A percentile compares a stretch with the other conserved stretches of the same genome.
These are phyloP conservation scores for Embidobia sp. DNA, from an alignment of 2,888 invertebrate species.

Conservation along the genomic window DNA sequence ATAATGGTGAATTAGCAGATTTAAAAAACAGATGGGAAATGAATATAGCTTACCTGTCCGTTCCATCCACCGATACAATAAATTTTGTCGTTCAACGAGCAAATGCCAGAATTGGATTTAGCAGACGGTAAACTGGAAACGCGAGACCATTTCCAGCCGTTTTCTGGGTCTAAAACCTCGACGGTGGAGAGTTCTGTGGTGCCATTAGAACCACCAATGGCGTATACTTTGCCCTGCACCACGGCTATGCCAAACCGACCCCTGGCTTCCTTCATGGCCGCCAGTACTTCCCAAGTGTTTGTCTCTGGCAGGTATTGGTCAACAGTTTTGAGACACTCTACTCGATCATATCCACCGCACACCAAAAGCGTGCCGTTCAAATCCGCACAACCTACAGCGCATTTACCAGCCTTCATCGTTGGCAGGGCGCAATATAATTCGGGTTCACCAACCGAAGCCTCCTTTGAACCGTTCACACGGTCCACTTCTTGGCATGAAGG, in stretches of 20 bases:
- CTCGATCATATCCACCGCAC: slow-evolving; percentile 92
- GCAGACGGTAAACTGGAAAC: slow-evolving; percentile 81
- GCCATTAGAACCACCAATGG: slow-evolving; percentile 92
- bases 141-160: slow-evolving; percentile 81
- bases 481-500: slow-evolving; percentile 68
- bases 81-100: slow-evolving; percentile 85
- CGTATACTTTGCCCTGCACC: slow-evolving; percentile 87
- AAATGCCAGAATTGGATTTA: slow-evolving; percentile 83
- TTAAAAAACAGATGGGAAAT: slow-evolving; percentile 1
- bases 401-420: slow-evolving; percentile 86
- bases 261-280: slow-evolving; percentile 88
- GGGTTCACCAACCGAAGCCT: slow-evolving; percentile 82
- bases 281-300: slow-evolving; percentile 87
- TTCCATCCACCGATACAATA: slow-evolving; percentile 92
- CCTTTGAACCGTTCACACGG: slow-evolving; percentile 65
- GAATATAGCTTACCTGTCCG: slow-evolving; percentile 82
- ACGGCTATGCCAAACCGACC: slow-evolving; percentile 91
- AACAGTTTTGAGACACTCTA: slow-evolving; percentile 89
- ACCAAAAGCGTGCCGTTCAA: slow-evolving; percentile 88
- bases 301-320: slow-evolving; percentile 88
- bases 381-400: slow-evolving; percentile 89
- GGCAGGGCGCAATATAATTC: slow-evolving; percentile 84
- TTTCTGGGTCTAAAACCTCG: slow-evolving; percentile 84
- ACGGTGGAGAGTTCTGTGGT: slow-evolving; percentile 89
- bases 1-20: neutral